Percentiles rank a stretch among this genome's conserved stretches.
phyloP scores from a whole-genome alignment of 2,888 invertebrate genomes.

The Cyclophora albipunctata region DNA sequence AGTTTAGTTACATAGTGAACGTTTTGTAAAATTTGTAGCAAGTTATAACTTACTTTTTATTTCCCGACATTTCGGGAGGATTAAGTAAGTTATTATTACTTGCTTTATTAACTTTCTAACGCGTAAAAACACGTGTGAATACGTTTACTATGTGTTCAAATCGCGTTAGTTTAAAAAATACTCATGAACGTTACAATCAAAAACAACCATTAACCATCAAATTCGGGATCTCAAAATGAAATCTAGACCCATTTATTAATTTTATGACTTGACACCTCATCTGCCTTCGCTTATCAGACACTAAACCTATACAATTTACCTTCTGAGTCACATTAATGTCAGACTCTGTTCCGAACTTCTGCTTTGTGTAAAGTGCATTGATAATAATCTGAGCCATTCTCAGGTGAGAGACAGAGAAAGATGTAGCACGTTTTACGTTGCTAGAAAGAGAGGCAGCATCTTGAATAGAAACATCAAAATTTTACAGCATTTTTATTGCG shows the following conservation, averaged over 20 bases:
- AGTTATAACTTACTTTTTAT: no score
- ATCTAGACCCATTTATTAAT: constrained; percentile 62
- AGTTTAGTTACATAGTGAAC: no score
- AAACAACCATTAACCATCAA: no score
- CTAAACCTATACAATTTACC: constrained; percentile 70
- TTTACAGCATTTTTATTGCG: constrained; percentile 74
- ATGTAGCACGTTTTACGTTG: constrained; percentile 14
- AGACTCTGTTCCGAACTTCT: constrained; percentile 60
- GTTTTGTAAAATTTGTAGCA: no score
- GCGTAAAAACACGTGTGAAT: no score
- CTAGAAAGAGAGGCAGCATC: constrained; percentile 32
- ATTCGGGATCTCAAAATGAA: constrained; percentile 15
- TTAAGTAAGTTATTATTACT: no score
- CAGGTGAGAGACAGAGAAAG: constrained; percentile 37
- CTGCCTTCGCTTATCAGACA: constrained; percentile 54
- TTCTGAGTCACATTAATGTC: constrained; percentile 72
- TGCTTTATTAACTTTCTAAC: no score
- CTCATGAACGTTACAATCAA: no score
- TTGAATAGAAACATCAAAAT: constrained; percentile 75
- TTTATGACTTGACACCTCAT: constrained; percentile 70
- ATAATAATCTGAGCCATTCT: constrained; percentile 70
- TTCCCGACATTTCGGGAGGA: no score
- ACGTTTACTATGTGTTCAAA: no score
- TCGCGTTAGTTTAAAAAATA: no score
- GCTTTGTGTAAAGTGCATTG: constrained; percentile 75